Evolutionary conservation across 2,888 invertebrate species (phyloP), one percentile per base, ranked within the genome.

Genomic region (Romanomermis culicivorax): DNA sequence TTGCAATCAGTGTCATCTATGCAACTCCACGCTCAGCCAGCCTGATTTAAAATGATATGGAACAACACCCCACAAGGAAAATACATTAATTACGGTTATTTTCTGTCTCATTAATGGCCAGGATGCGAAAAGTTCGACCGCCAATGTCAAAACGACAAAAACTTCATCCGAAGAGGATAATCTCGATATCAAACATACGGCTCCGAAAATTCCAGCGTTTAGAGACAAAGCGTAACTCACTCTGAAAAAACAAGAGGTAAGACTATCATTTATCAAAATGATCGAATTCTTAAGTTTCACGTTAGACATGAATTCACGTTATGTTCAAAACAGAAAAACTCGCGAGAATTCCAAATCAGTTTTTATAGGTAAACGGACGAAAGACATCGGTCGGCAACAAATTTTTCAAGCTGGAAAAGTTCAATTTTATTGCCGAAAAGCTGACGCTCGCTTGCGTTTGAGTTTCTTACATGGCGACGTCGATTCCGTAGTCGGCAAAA

Each of bases 141-240:
- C 82, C 56, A 85, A 78, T 0, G 87, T 83, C n/a, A 95, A 76
- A 25, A 93, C 73, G 1, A 86, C 80, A 67, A 89, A 88, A 0
- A 89, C 87, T 63, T 89, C 83, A 59, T 80, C 79, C 0, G 86
- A 80, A 0, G 83, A 81, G 0, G 84, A 78, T 20, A 97, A 71
- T 60, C 95, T 76, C 0, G 95, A 97, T 0, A 91, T 85, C 58
- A 97, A 73, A 72, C 93, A 97, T 1, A 95, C 82, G 0, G 91
- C 85, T 0, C 85, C 87, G 70, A 95, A 93, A 53, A 95, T 80
- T 0, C 88, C 91, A 0, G 89, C 85, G 70, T 89, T 95, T 56
- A 93, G 76, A 0, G 93, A 93, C 45, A 95, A 72, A 0, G 89
- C 83, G 60, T 82, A 84, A 0, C 88, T 88, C 0, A 91, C 85